Conservation (phyloP, 2,888 invertebrate species). For the Ischnura elegans region DNA sequence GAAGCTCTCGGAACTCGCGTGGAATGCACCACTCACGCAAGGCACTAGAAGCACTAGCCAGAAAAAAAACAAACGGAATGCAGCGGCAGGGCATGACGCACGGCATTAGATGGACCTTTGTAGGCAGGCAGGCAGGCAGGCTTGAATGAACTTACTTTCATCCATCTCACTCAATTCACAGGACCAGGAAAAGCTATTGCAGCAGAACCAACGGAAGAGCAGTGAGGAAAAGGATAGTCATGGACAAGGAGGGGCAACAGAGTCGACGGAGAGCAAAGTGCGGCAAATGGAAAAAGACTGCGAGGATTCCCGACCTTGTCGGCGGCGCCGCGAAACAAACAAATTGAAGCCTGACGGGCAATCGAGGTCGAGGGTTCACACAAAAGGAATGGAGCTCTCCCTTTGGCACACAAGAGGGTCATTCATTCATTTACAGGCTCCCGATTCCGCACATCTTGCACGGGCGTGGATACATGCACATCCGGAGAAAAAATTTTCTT, state of each 20-base stretch:
- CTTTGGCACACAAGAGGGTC: neutral
- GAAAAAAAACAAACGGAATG: neutral
- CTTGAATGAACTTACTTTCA: neutral
- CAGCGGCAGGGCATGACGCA: neutral
- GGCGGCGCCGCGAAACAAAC: neutral
- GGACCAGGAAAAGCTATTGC: neutral
- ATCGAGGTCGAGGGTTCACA: neutral
- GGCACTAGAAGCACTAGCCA: neutral
- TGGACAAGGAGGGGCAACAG: too few relatives aligned
- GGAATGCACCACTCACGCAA: neutral
- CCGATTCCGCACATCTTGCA: neutral
- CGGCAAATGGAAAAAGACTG: neutral
- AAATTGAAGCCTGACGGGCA: neutral
- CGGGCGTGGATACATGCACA: neutral
- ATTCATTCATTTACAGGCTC: constrained; percentile 31
- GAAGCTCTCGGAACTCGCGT: neutral
- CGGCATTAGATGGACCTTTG: neutral
- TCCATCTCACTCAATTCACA: neutral
- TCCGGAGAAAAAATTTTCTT: constrained; percentile 24
- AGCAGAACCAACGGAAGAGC: neutral
- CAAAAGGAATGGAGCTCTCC: neutral
- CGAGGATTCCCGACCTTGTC: neutral
- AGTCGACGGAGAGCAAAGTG: neutral
- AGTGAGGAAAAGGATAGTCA: neutral
- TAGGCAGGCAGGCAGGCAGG: too few relatives aligned